Base-by-base conservation (phyloP, 2,113 vertebrate genomes). In the Prietella phreatophila region DNA sequence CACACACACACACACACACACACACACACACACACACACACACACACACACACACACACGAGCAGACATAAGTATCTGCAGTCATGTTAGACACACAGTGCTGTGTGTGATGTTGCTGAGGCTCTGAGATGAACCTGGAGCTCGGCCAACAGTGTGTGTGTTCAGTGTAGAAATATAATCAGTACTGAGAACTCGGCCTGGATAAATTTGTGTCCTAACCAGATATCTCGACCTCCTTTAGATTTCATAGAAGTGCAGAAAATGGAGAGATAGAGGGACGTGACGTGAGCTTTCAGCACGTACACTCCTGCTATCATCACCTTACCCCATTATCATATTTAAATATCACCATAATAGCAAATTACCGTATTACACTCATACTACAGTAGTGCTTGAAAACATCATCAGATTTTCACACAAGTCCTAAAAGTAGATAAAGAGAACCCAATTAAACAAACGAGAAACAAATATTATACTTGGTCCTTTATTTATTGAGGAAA, bases 101-200 rank as follows among this genome's bases (percentile, higher is more conserved):
- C 76, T 19, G 50, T 79, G 73, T 76, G 14, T 90, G 90, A 92
- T 91, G 93, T 92, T 76, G 86, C 81, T 86, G 81, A 71, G 25
- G 33, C 80, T 60, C 19, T 55, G 56, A 36, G 80, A 60, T 82
- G 39, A 82, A 89, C 75, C 86, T 95, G 93, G 93, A 93, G 84
- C 75, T 86, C 30, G 83, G 90, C 92, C 92, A 93, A 90, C 82
- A 79, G 61, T 25, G 85, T 90, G 89, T 91, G 82, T 92, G 90
- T 0, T 63, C 85, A 91, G 86, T 92, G 93, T 91, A 89, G 92
- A 93, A 92, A 94, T 86, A 89, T 69, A 65, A 5, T 85, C 89
- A 90, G 22, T 93, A 93, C 93, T 89, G 60, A 83, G 92, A 94
- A 94, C 90, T 91, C 83, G 83, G 82, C 90, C 63, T 89, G 89